Evolutionary conservation across 2,888 invertebrate species (phyloP).

Genomic region (Acanthosepion lycidas): DNA sequence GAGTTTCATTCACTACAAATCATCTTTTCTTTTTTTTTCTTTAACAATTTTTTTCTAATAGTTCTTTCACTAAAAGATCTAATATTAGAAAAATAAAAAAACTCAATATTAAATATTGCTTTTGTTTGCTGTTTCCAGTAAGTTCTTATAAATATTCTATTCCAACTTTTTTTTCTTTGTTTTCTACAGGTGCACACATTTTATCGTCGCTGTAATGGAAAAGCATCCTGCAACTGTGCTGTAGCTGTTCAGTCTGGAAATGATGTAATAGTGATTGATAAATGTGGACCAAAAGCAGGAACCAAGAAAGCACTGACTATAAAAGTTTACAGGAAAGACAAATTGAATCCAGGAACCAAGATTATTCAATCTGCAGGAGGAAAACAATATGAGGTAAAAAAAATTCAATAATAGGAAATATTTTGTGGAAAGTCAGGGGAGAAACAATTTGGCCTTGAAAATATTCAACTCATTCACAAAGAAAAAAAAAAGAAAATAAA

Average conservation of each 20-base stretch:
- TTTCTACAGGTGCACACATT: conserved; percentile 53
- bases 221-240: conserved; percentile 59
- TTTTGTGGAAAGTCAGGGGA: no score
- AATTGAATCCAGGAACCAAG: conserved; percentile 55
- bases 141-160: no score
- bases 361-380: conserved; percentile 55
- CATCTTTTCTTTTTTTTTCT: no score
- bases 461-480: no score
- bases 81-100: no score
- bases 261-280: conserved; percentile 58
- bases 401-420: neutral
- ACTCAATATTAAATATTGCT: no score
- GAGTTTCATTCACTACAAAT: no score
- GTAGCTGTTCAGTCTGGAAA: conserved; percentile 55
- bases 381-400: conserved; percentile 55
- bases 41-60: no score
- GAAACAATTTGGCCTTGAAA: no score
- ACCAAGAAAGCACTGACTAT: conserved; percentile 52
- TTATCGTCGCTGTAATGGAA: conserved; percentile 53
- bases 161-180: neutral
- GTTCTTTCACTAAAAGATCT: no score
- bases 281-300: conserved; percentile 52
- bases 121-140: no score
- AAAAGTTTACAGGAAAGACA: conserved; percentile 54
- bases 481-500: no score